Base-by-base conservation (phyloP, 1,140 invertebrate species). In the Drosophila subpulchrella region DNA sequence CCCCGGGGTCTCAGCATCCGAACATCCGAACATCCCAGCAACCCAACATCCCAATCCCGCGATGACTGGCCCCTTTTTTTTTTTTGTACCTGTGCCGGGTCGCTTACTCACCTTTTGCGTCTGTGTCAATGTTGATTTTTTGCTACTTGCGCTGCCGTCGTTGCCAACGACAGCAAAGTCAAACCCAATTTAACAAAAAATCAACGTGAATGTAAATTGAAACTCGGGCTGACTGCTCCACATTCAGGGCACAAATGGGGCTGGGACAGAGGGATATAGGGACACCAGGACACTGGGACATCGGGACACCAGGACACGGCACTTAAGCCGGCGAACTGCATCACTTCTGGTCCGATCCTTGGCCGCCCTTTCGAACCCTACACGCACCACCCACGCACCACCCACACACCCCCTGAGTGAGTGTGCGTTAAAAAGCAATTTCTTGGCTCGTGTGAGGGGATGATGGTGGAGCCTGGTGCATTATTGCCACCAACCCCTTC, bases 171-270 rank as follows among this genome's bases (percentile, higher is more conserved):
- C 81, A 80, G 53, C 73, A 81, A 81, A 85, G 81, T 85, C 81
- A 85, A 85, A 85, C 81, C 73, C 81, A 81, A 85, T 85, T 85
- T 85, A 85, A 85, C 82, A 85, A 85, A 85, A 85, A 85, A 85
- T 85, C 81, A 85, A 85, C 81, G 81, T 85, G 72, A 85, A 85
- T 85, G 81, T 81, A 85, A 85, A 85, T 85, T 85, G 81, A 85
- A 85, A 85, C 81, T 76, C 56, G 73, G 59, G 47, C 61, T 51
- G 65, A 50, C 63, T 63, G 63, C 27, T 20, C 20, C 65, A 42
- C 46, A 63, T 39, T n/a, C 44, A 59, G 61, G 12, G 24, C 17
- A 12, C 24, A 17, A 4, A 27, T 13, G 13, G 24, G 10, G 15
- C 4, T 42, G 15, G 27, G 47, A 39, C 48, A 41, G 10, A 39